These are phyloP conservation scores for Rhimphoctona megacephalus DNA, from an alignment of 2,888 invertebrate genomes.

Conservation along the genomic window DNA sequence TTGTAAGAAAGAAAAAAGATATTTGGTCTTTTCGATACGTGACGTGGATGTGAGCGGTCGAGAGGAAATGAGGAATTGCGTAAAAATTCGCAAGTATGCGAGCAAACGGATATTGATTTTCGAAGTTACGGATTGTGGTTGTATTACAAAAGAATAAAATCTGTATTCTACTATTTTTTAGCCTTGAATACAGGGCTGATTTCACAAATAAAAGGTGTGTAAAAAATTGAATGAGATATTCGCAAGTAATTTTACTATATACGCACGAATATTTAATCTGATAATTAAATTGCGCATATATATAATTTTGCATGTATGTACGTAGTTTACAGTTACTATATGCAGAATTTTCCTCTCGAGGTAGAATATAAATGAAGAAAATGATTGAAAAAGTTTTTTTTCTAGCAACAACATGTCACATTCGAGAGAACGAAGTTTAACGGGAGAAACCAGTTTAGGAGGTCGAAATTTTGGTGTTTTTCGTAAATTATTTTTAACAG, in stretches of 20 bases:
- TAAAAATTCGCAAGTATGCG: not conserved
- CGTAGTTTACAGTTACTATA: not conserved
- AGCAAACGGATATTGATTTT: not conserved
- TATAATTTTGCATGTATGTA: not conserved
- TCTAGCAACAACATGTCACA: not conserved
- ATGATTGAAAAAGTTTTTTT: not conserved
- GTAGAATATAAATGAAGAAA: not conserved
- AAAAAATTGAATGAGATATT: not conserved
- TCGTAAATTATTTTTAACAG: too few species aligned
- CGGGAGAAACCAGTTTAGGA: too few species aligned
- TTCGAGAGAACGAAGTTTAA: not conserved
- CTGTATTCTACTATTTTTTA: not conserved
- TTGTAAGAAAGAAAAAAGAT: not conserved
- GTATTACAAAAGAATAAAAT: not conserved
- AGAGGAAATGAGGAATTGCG: conserved; percentile 6
- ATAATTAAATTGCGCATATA: not conserved
- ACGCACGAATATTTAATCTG: not conserved
- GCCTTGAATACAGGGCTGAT: not conserved
- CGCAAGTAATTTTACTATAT: not conserved
- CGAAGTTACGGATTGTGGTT: not conserved
- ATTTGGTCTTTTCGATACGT: not conserved
- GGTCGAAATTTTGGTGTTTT: too few species aligned
- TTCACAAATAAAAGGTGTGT: not conserved
- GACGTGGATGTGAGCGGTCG: conserved; percentile 6
- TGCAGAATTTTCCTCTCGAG: not conserved